Percentiles rank a stretch among this genome's conserved stretches.
These are phyloP conservation scores for Stenolophus ochropezus DNA, from an alignment of 2,888 invertebrate species.

Conservation along the genomic window DNA sequence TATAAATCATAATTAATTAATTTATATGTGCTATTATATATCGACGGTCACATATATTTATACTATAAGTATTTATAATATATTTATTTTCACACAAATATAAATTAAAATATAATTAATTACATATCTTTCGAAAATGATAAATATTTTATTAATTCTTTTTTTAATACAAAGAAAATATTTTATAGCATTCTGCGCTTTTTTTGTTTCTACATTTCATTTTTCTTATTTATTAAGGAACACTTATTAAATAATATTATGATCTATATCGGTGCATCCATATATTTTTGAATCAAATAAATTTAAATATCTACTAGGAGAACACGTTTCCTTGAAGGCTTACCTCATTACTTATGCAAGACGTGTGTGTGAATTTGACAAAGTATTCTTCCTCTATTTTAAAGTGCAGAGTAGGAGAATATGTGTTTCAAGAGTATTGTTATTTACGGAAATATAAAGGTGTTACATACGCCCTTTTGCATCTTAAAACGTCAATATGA, in stretches of 20 bases:
- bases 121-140: too few relatives aligned
- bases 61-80: too few relatives aligned
- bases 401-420: slow-evolving; percentile 13
- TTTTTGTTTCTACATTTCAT: too few relatives aligned
- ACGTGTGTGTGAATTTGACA: background rate
- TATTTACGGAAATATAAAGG: slow-evolving; percentile 37
- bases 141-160: too few relatives aligned
- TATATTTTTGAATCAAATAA: slow-evolving; percentile 26
- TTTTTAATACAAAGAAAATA: too few relatives aligned
- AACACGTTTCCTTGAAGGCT: background rate
- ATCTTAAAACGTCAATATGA: slow-evolving; percentile 46
- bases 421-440: background rate
- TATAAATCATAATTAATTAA: too few relatives aligned
- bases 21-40: too few relatives aligned
- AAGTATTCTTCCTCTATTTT: slow-evolving; percentile 10
- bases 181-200: too few relatives aligned
- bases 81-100: too few relatives aligned
- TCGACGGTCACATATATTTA: too few relatives aligned
- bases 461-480: slow-evolving; percentile 53
- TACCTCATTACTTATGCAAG: background rate
- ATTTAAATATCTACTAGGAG: background rate
- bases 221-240: background rate
- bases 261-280: background rate
- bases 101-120: too few relatives aligned
- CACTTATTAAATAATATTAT: background rate